Evolutionary conservation across 1,140 invertebrate genomes (phyloP).

Genomic region (Drosophila eugracilis): DNA sequence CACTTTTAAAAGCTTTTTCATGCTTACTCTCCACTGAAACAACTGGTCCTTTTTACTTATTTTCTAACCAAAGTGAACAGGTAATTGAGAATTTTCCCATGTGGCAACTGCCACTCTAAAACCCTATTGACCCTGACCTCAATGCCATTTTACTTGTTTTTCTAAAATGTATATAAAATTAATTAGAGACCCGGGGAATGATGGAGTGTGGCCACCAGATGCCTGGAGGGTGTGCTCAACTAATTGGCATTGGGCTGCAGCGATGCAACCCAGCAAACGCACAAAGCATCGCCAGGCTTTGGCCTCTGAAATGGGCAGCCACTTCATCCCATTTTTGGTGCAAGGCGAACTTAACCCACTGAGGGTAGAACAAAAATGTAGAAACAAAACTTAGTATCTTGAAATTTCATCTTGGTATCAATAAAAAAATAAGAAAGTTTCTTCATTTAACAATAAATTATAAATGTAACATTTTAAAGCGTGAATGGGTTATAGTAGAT

Average conservation of each 20-base stretch:
- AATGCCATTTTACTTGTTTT: conserved; percentile 29
- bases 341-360: neutral
- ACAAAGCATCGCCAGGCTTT: conserved; percentile 38
- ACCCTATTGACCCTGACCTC: conserved; percentile 62
- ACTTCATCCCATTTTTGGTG: neutral
- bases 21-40: neutral
- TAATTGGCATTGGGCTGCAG: conserved; percentile 72
- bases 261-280: conserved; percentile 57
- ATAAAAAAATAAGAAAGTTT: too few relatives aligned
- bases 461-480: too few relatives aligned
- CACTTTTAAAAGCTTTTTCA: conserved; percentile 5
- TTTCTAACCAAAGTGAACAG: conserved; percentile 23
- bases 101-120: conserved; percentile 45
- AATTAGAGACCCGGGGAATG: conserved; percentile 61
- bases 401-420: too few relatives aligned
- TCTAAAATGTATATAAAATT: conserved; percentile 60
- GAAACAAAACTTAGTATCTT: neutral
- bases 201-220: conserved; percentile 26
- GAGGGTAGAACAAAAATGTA: neutral
- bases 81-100: conserved; percentile 56
- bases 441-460: too few relatives aligned
- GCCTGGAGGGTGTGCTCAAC: conserved; percentile 45
- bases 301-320: neutral
- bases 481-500: neutral
- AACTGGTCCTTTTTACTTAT: conserved; percentile 13